Evolutionary conservation across 2,797 vertebrate species (phyloP).

Genomic region (Sparus aurata): DNA sequence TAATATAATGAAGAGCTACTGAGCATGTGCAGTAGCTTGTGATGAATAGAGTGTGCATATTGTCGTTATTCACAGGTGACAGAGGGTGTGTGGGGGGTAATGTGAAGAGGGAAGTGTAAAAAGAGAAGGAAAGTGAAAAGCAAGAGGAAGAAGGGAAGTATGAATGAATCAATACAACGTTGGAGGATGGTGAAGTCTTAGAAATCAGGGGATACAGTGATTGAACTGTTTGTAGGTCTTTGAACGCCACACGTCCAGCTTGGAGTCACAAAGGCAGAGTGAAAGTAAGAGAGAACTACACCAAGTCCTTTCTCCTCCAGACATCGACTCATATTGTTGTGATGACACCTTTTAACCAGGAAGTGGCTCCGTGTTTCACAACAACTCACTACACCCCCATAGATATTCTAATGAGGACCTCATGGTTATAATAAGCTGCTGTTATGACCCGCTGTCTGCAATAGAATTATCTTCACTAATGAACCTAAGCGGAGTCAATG

Average conservation of each 20-base stretch:
- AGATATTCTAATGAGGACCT: conserved; percentile 67
- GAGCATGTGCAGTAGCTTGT: conserved; percentile 82
- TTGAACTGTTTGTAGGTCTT: conserved; percentile 16
- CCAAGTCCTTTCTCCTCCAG: not conserved
- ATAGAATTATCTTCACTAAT: conserved; percentile 78
- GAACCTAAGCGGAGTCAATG: conserved; percentile 80
- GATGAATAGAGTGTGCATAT: conserved; percentile 80
- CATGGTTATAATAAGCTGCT: conserved; percentile 74
- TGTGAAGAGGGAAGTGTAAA: conserved; percentile 22
- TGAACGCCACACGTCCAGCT: not conserved
- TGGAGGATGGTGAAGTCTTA: not conserved
- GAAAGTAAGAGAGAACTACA: conserved; percentile 21
- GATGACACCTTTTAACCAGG: conserved; percentile 49
- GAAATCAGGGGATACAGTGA: conserved; percentile 15
- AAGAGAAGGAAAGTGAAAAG: conserved; percentile 32
- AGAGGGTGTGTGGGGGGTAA: conserved; percentile 68
- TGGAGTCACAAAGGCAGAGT: not conserved
- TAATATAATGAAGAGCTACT: conserved; percentile 93
- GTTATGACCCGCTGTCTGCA: conserved; percentile 73
- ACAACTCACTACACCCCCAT: conserved; percentile 36
- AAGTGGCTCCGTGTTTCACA: conserved; percentile 39
- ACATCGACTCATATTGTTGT: conserved; percentile 42
- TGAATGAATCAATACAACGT: conserved; percentile 14
- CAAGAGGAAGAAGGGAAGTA: conserved; percentile 9
- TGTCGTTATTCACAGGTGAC: conserved; percentile 89